Conservation (phyloP, 2,113 vertebrate species). For the Castor canadensis region DNA sequence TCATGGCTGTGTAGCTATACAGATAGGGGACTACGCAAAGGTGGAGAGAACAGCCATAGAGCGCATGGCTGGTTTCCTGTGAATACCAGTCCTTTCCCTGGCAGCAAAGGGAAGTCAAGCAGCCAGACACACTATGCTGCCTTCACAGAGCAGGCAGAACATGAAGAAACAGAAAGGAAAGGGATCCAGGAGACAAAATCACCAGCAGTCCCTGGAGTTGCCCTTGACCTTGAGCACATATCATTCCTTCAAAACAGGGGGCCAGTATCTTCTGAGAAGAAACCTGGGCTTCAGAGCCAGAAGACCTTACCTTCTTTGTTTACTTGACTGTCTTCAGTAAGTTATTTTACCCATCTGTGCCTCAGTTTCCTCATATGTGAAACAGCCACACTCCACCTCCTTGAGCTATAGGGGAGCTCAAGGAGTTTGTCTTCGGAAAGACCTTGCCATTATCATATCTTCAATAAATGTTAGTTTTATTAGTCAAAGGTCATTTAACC, state of each 20-base stretch:
- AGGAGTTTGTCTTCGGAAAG: background rate
- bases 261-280: background rate
- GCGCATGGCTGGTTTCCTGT: background rate
- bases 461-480: background rate
- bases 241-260: background rate
- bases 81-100: background rate
- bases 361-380: background rate
- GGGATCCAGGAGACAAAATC: background rate
- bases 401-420: background rate
- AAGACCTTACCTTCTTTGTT: background rate
- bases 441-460: background rate
- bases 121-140: background rate
- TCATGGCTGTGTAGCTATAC: background rate
- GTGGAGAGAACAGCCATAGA: background rate
- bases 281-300: background rate
- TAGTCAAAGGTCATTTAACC: background rate
- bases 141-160: background rate
- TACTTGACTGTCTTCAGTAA: background rate
- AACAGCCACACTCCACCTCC: background rate
- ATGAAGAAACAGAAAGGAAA: background rate
- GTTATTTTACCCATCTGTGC: background rate
- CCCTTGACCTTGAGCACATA: background rate
- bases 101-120: background rate
- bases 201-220: background rate
- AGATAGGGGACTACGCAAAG: background rate